phyloP scores from a whole-genome alignment of 2,888 invertebrate genomes.

The Cordilura impudica region DNA sequence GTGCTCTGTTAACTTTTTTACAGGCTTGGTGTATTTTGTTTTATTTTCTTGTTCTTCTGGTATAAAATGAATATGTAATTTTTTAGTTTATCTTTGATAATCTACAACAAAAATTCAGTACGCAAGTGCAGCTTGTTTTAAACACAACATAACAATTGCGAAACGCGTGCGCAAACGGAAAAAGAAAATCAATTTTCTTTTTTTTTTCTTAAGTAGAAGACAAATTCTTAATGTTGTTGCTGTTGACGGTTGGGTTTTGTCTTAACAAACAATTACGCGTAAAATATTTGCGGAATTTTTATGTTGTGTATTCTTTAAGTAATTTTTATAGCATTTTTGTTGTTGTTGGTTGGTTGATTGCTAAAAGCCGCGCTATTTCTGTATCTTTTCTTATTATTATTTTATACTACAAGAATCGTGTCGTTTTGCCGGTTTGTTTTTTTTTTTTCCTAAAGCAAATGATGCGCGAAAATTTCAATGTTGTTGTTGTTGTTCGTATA shows the following conservation, averaged over 20 bases:
- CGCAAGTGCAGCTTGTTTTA: conserved; percentile 23
- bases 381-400: neutral
- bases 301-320: conserved; percentile 31
- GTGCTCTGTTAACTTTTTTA: neutral
- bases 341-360: conserved; percentile 1
- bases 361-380: neutral
- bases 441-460: neutral
- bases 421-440: conserved; percentile 22
- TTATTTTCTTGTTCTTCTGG: neutral
- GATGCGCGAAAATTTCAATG: neutral
- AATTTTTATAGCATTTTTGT: conserved; percentile 28
- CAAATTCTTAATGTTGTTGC: neutral
- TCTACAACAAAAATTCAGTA: conserved; percentile 1
- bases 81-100: neutral
- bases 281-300: conserved; percentile 44
- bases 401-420: neutral
- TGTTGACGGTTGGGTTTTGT: neutral
- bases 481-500: neutral
- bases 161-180: conserved; percentile 3
- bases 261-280: conserved; percentile 21
- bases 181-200: neutral
- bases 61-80: neutral
- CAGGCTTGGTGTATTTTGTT: neutral
- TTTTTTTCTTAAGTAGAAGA: neutral
- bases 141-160: conserved; percentile 2